Percentiles rank a stretch among this genome's conserved stretches.
phyloP scores from a whole-genome alignment of 2,113 vertebrate genomes.

The Tupaia tana region DNA sequence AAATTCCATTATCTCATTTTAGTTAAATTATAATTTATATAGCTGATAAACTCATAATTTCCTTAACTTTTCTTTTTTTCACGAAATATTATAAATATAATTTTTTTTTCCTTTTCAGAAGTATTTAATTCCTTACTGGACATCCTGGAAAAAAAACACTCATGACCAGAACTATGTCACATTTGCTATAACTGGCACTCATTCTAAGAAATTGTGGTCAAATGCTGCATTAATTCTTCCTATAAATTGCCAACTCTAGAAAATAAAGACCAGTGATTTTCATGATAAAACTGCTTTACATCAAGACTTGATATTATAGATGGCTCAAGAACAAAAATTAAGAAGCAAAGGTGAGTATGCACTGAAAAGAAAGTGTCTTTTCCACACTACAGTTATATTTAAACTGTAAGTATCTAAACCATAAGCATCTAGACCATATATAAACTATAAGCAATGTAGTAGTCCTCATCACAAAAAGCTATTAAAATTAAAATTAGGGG shows the following conservation, averaged over 20 bases:
- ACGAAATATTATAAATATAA: slow-evolving; percentile 50
- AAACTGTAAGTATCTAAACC: background rate
- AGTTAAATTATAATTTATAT: background rate
- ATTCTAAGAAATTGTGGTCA: slow-evolving; percentile 68
- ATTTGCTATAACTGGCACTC: slow-evolving; percentile 46
- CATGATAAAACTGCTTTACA: slow-evolving; percentile 30
- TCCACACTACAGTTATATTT: background rate
- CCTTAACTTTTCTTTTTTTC: slow-evolving; percentile 40
- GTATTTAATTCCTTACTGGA: background rate
- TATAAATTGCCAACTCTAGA: background rate
- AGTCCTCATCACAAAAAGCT: background rate
- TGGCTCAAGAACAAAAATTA: slow-evolving; percentile 23
- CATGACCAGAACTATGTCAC: slow-evolving; percentile 56
- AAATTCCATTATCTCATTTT: background rate
- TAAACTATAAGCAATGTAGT: too few relatives aligned
- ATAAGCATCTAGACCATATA: too few relatives aligned
- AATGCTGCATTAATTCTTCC: slow-evolving; percentile 55
- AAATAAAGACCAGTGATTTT: slow-evolving; percentile 57
- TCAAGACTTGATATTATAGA: slow-evolving; percentile 5
- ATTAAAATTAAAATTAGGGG: background rate
- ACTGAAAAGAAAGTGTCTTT: background rate
- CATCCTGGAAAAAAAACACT: slow-evolving; percentile 48
- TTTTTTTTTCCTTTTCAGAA: slow-evolving; percentile 13
- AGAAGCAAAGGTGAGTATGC: slow-evolving; percentile 9
- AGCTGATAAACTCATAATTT: background rate